Conservation (phyloP, 2,113 vertebrate genomes). For the Rhabdornis inornatus region DNA sequence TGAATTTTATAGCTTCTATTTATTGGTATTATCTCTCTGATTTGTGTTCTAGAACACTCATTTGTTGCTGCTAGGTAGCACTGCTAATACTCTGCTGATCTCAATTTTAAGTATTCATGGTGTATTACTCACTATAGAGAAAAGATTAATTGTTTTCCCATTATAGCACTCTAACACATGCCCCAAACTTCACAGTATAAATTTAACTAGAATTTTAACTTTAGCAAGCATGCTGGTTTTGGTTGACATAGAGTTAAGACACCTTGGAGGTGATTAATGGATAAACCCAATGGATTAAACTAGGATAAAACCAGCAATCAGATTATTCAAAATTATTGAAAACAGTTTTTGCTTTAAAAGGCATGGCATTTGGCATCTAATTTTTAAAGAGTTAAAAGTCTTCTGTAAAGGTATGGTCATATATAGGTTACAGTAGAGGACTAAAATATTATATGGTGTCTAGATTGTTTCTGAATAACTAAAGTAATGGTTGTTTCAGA, state of each 20-base stretch:
- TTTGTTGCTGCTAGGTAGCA: not conserved
- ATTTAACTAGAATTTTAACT: not conserved
- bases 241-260: not conserved
- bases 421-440: not conserved
- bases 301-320: not conserved
- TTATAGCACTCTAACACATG: not conserved
- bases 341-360: not conserved
- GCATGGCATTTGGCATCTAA: not conserved
- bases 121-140: not conserved
- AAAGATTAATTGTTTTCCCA: not conserved
- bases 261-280: not conserved
- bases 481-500: not conserved
- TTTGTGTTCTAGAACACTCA: not conserved
- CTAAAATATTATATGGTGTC: not conserved
- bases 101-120: not conserved
- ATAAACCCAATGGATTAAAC: not conserved
- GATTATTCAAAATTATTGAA: not conserved
- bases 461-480: not conserved
- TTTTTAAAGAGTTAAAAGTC: not conserved
- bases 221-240: not conserved
- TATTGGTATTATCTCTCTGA: not conserved
- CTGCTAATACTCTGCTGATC: not conserved
- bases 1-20: not conserved
- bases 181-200: not conserved
- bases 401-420: not conserved